A percentile compares a stretch with the other conserved stretches of the same genome.
These are phyloP conservation scores for Poecilia gillii DNA, from an alignment of 2,797 vertebrate genomes.

Conservation along the genomic window DNA sequence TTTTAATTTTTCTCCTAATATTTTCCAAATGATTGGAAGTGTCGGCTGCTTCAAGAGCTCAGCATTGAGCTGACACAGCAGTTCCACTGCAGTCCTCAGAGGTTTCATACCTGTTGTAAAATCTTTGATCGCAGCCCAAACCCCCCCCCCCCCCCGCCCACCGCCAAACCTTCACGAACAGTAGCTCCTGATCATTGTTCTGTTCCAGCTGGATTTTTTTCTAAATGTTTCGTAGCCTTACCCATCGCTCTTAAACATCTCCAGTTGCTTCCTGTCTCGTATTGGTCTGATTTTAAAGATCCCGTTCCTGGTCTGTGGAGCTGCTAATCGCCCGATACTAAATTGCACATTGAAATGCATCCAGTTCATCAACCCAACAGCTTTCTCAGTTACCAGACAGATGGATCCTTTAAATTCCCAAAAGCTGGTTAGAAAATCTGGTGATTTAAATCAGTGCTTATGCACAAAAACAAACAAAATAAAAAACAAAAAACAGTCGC, in stretches of 20 bases:
- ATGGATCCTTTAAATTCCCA: slow-evolving; percentile 49
- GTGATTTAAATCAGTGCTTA: slow-evolving; percentile 26
- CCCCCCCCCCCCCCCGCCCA: not conserved
- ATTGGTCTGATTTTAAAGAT: slow-evolving; percentile 27
- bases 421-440: slow-evolving; percentile 36
- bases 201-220: not conserved
- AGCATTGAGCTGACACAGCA: not conserved
- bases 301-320: slow-evolving; percentile 18
- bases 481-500: slow-evolving; percentile 10
- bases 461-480: slow-evolving; percentile 3
- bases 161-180: not conserved
- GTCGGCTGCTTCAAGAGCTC: not conserved
- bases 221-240: not conserved
- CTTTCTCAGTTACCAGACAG: slow-evolving; percentile 61
- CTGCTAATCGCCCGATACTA: slow-evolving; percentile 40
- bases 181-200: not conserved
- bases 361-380: slow-evolving; percentile 49
- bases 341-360: slow-evolving; percentile 49
- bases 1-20: not conserved
- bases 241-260: slow-evolving; percentile 8
- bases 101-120: not conserved
- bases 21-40: not conserved
- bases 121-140: not conserved
- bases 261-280: slow-evolving; percentile 18
- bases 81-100: not conserved